Percentiles rank a stretch among this genome's conserved stretches.
phyloP scores from a whole-genome alignment of 2,113 vertebrate genomes.

The Silurus meridionalis region DNA sequence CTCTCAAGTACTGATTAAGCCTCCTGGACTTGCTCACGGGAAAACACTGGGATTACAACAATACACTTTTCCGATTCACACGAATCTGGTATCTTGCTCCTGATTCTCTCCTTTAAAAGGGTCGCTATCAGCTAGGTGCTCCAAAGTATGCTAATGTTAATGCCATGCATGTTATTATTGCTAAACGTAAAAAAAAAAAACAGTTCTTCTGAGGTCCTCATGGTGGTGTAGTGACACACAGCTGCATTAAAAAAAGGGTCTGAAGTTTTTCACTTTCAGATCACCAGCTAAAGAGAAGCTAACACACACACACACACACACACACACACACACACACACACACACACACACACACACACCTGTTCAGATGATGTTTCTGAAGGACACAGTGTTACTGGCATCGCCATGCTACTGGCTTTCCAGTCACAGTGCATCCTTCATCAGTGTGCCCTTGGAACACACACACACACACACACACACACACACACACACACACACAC shows the following conservation, averaged over 20 bases:
- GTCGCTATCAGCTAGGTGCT: slow-evolving; percentile 33
- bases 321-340: slow-evolving; percentile 3
- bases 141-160: too few species aligned
- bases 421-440: neutral
- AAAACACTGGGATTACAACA: slow-evolving; percentile 78
- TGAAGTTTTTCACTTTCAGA: neutral
- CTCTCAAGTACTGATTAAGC: slow-evolving; percentile 65
- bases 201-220: neutral
- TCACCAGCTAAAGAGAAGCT: neutral
- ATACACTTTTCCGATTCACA: slow-evolving; percentile 74
- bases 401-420: neutral
- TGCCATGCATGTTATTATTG: too few species aligned
- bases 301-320: neutral
- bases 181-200: neutral
- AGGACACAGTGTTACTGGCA: slow-evolving; percentile 8
- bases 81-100: slow-evolving; percentile 71
- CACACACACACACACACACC: neutral
- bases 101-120: slow-evolving; percentile 73
- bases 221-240: neutral
- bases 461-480: neutral
- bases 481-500: neutral
- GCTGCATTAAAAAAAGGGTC: neutral
- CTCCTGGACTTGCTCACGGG: slow-evolving; percentile 67
- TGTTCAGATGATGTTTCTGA: neutral
- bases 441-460: neutral